Conservation (phyloP, 2,113 vertebrate species). For the Embiotoca jacksoni region DNA sequence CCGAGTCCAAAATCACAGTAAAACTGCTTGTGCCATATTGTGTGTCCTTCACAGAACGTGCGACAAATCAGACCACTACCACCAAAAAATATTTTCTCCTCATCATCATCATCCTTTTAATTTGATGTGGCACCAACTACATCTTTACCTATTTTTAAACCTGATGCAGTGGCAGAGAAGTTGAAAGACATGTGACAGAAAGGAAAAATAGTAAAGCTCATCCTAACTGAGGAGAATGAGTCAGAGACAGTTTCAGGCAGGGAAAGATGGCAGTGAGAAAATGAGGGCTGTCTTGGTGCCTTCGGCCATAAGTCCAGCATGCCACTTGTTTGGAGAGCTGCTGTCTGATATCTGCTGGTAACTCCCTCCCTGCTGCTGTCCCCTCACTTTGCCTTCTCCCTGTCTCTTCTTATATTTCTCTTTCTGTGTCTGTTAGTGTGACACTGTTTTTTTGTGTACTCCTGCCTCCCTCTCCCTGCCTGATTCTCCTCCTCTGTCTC, state of each 20-base stretch:
- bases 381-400: slow-evolving; percentile 40
- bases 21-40: background rate
- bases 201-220: background rate
- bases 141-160: slow-evolving; percentile 1
- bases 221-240: background rate
- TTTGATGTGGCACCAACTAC: background rate
- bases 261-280: slow-evolving; percentile 22
- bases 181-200: background rate
- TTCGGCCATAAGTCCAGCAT: slow-evolving; percentile 26
- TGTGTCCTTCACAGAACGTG: background rate
- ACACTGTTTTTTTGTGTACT: slow-evolving; percentile 33
- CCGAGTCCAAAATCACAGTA: too few relatives aligned
- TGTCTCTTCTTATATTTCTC: slow-evolving; percentile 37
- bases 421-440: slow-evolving; percentile 16
- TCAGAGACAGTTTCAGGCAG: background rate
- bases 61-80: background rate
- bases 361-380: slow-evolving; percentile 52
- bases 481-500: slow-evolving; percentile 15
- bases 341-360: slow-evolving; percentile 51
- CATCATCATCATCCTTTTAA: background rate
- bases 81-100: background rate
- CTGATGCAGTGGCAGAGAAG: background rate
- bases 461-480: slow-evolving; percentile 17
- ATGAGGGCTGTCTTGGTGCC: slow-evolving; percentile 16
- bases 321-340: slow-evolving; percentile 56